These are phyloP conservation scores for Lepidurus packardi DNA, from an alignment of 1,140 invertebrate genomes.

Conservation along the genomic window DNA sequence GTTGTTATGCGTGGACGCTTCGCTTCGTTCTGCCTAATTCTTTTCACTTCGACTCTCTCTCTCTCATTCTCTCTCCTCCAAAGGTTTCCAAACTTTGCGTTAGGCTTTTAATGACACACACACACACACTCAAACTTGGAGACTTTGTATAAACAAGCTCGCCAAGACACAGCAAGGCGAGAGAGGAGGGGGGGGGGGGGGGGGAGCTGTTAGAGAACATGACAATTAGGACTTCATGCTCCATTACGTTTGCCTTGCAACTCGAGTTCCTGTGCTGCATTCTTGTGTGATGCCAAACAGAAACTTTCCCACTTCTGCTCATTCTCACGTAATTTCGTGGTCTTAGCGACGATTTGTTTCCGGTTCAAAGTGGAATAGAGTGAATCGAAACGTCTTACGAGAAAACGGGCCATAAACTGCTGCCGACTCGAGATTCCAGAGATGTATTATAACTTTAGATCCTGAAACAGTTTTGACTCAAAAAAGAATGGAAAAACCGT, in stretches of 20 bases:
- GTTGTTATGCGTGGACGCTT: conserved; percentile 21
- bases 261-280: background rate
- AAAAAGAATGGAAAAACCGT: background rate
- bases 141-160: background rate
- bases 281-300: background rate
- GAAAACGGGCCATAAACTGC: background rate
- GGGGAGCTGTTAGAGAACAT: background rate
- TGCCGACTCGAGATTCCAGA: background rate
- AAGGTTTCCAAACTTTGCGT: background rate
- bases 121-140: background rate
- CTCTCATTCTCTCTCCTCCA: background rate
- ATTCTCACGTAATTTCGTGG: conserved; percentile 18
- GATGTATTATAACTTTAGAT: background rate
- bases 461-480: background rate
- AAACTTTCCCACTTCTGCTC: background rate
- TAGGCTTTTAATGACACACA: conserved; percentile 13
- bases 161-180: background rate
- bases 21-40: background rate
- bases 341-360: conserved; percentile 14
- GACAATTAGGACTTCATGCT: conserved; percentile 17
- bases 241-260: conserved; percentile 10
- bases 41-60: background rate
- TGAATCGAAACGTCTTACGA: background rate
- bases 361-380: background rate
- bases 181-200: too few species aligned